Conservation (phyloP, 1,140 invertebrate species). For the Daktulosphaira vitifoliae region DNA sequence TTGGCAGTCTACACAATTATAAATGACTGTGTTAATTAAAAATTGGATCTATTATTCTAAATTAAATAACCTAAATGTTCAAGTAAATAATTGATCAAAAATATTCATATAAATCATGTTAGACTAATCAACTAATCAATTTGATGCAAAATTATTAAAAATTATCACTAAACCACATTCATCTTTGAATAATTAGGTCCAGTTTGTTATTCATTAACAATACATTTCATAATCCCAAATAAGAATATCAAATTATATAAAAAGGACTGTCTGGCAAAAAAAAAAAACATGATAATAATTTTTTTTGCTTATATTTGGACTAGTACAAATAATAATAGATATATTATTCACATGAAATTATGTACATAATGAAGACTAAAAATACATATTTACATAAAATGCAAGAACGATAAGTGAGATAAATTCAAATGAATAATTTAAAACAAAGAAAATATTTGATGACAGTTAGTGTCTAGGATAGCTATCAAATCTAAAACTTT, state of each 20-base stretch:
- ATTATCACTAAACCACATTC: no score
- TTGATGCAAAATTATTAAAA: no score
- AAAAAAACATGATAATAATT: not conserved
- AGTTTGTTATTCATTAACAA: no score
- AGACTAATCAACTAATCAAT: no score
- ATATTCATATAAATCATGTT: no score
- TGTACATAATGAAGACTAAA: slow-evolving; percentile 17
- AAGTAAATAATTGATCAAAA: no score
- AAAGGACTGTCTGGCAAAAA: slow-evolving; percentile 10
- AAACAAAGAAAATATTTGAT: slow-evolving; percentile 21
- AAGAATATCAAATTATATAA: not conserved
- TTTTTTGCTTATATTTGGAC: slow-evolving; percentile 26
- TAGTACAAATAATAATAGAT: slow-evolving; percentile 21
- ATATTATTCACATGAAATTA: slow-evolving; percentile 27
- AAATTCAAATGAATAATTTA: slow-evolving; percentile 14
- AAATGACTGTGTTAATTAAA: no score
- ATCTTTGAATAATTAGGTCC: no score
- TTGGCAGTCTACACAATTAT: no score
- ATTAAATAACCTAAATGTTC: no score
- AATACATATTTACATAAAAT: slow-evolving; percentile 19
- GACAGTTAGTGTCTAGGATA: slow-evolving; percentile 3
- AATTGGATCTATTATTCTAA: no score
- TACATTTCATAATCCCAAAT: no score
- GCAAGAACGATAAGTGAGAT: slow-evolving; percentile 8
- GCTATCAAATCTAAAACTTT: slow-evolving; percentile 6